Conservation (phyloP, 2,113 vertebrate species). For the Chaenocephalus aceratus region DNA sequence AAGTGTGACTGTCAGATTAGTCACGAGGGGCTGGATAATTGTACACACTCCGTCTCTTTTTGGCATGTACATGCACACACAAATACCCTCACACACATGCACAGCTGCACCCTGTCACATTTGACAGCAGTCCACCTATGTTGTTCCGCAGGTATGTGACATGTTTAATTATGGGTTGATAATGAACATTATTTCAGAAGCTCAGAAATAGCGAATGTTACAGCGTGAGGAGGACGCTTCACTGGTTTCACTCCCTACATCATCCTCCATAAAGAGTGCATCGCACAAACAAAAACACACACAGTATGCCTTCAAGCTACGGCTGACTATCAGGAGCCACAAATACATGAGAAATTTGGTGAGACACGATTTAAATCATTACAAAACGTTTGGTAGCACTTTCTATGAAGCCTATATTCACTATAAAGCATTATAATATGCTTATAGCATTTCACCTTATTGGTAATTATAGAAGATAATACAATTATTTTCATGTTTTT, state of each 20-base stretch:
- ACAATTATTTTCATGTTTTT: too few species aligned
- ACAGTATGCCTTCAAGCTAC: neutral
- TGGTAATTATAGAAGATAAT: too few species aligned
- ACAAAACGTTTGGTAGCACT: too few species aligned
- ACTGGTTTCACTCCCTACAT: neutral
- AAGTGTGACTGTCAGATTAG: constrained; percentile 51
- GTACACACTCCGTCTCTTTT: neutral
- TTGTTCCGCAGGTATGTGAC: constrained; percentile 54
- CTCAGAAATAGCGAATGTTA: constrained; percentile 27
- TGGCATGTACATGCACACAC: neutral
- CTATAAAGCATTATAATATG: too few species aligned
- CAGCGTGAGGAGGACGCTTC: constrained; percentile 11
- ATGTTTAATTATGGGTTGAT: constrained; percentile 60
- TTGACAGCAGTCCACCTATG: constrained; percentile 33
- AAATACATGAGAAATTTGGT: neutral
- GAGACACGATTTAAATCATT: neutral
- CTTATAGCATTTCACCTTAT: too few species aligned
- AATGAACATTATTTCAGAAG: constrained; percentile 53
- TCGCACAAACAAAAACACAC: neutral
- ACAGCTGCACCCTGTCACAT: constrained; percentile 39
- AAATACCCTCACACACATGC: neutral
- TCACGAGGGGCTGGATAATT: constrained; percentile 41
- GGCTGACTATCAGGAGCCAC: neutral
- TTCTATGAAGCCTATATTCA: too few species aligned
- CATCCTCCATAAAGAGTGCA: neutral